Evolutionary conservation across 2,888 invertebrate species (phyloP).

Genomic region (Drosophila algonquin): DNA sequence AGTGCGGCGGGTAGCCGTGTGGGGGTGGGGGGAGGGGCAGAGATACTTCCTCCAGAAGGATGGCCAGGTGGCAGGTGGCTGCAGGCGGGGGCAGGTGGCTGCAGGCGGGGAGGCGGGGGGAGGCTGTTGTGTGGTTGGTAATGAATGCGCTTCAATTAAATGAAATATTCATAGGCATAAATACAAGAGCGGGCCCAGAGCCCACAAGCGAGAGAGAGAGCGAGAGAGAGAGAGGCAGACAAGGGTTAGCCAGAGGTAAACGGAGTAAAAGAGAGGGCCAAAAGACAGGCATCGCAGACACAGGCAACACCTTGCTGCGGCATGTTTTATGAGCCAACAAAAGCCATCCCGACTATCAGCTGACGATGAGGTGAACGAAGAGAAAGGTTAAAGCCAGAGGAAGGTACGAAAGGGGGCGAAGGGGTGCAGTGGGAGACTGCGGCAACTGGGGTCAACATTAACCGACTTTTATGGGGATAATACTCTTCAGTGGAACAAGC

Average conservation of each 20-base stretch:
- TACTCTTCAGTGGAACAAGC: background rate
- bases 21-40: too few species aligned
- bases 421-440: background rate
- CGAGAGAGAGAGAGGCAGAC: slow-evolving; percentile 1
- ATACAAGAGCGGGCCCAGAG: slow-evolving; percentile 53
- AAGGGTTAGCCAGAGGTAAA: slow-evolving; percentile 2
- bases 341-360: slow-evolving; percentile 34
- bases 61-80: slow-evolving; percentile 4
- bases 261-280: background rate
- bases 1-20: slow-evolving; percentile 37
- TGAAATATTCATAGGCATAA: slow-evolving; percentile 77
- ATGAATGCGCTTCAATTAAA: slow-evolving; percentile 78
- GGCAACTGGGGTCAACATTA: slow-evolving; percentile 28
- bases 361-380: background rate
- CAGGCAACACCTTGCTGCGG: slow-evolving; percentile 16
- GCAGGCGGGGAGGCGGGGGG: background rate
- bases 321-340: slow-evolving; percentile 69
- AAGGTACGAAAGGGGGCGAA: background rate
- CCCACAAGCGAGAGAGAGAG: background rate
- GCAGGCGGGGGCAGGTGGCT: background rate
- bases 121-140: slow-evolving; percentile 51
- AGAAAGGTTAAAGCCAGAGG: background rate
- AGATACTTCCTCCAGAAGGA: background rate
- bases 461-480: slow-evolving; percentile 15
- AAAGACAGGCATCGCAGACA: slow-evolving; percentile 18